Percentiles rank a stretch among this genome's conserved stretches.
These are phyloP conservation scores for Oligia strigilis DNA, from an alignment of 2,888 invertebrate species.

Conservation along the genomic window DNA sequence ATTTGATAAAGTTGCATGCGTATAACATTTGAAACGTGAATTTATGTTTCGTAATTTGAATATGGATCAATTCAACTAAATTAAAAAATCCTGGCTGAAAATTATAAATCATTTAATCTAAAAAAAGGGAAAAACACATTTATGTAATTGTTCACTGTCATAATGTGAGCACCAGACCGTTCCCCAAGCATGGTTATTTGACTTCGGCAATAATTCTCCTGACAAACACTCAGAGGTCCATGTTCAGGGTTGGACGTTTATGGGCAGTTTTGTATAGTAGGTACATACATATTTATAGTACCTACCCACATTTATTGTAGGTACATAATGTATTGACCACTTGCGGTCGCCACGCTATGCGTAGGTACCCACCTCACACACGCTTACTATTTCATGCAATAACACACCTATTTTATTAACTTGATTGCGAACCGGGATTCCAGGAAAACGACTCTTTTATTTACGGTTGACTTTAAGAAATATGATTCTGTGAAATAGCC, in stretches of 20 bases:
- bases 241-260: neutral
- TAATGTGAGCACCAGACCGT: too few relatives aligned
- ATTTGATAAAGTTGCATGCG: constrained; percentile 17
- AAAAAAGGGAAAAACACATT: neutral
- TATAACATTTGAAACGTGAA: neutral
- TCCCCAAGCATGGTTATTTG: neutral
- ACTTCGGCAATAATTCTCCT: neutral
- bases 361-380: constrained; percentile 27
- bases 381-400: constrained; percentile 53
- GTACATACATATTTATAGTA: neutral
- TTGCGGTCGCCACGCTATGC: neutral
- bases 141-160: neutral
- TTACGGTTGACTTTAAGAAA: constrained; percentile 65
- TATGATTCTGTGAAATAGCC: constrained; percentile 37
- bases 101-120: neutral
- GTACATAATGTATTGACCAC: constrained; percentile 7
- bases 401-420: constrained; percentile 71
- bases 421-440: constrained; percentile 64
- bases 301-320: neutral
- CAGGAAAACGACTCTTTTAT: constrained; percentile 63
- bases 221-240: neutral
- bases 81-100: neutral
- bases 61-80: neutral
- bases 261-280: neutral
- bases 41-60: constrained; percentile 5